Conservation (phyloP, 2,797 vertebrate genomes). For the Sphenopsis melanotis region DNA sequence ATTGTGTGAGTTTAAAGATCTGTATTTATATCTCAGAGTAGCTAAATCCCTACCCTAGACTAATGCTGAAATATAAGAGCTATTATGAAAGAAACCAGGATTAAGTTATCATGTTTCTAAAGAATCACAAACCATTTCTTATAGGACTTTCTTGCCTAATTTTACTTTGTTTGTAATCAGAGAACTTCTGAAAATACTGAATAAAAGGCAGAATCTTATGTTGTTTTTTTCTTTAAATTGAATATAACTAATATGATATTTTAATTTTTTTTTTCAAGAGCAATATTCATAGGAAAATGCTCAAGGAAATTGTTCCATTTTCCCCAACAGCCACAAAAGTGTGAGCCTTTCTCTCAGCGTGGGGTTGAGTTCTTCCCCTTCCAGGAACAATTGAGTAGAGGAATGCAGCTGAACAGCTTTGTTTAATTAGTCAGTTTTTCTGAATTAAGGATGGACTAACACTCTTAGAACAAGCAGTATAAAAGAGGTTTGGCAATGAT, state of each 20-base stretch:
- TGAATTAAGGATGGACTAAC: conserved; percentile 21
- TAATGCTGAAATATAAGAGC: not conserved
- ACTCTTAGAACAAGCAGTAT: not conserved
- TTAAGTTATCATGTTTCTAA: not conserved
- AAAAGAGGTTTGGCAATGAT: not conserved
- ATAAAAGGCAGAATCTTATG: not conserved
- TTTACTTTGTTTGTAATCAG: not conserved
- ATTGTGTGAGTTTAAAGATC: not conserved
- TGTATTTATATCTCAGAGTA: not conserved
- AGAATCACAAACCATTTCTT: not conserved
- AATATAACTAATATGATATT: not conserved
- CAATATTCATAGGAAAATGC: not conserved
- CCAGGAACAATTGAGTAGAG: not conserved
- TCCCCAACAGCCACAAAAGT: not conserved
- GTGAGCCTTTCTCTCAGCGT: not conserved
- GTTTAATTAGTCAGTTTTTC: conserved; percentile 38
- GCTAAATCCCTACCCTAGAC: not conserved
- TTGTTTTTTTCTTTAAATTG: not conserved
- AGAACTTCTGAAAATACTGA: not conserved
- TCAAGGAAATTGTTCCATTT: not conserved
- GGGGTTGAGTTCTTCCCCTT: not conserved
- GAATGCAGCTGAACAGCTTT: conserved; percentile 56
- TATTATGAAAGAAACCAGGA: not conserved
- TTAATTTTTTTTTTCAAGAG: not conserved
- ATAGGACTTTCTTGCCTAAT: not conserved